Percentiles rank a stretch among this genome's conserved stretches.
phyloP scores from a whole-genome alignment of 2,797 vertebrate species.

The Danio choprae region DNA sequence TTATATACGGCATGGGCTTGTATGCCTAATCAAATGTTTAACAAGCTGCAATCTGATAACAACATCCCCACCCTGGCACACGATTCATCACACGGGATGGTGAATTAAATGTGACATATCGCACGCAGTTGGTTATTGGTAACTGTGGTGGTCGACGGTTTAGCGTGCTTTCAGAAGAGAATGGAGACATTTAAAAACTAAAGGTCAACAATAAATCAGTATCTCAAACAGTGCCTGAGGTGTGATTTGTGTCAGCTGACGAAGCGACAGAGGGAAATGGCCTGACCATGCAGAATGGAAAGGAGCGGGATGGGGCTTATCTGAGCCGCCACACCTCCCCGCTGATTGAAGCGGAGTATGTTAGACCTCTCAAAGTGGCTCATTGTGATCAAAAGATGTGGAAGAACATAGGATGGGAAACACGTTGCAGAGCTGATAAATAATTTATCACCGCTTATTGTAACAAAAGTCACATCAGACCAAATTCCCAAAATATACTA shows the following conservation, averaged over 20 bases:
- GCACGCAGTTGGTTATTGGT: slow-evolving; percentile 57
- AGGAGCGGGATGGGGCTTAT: slow-evolving; percentile 49
- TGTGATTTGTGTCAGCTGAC: slow-evolving; percentile 54
- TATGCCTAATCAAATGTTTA: slow-evolving; percentile 32
- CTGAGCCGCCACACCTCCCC: slow-evolving; percentile 44
- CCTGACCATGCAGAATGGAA: slow-evolving; percentile 32
- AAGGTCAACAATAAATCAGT: slow-evolving; percentile 64
- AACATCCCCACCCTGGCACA: slow-evolving; percentile 20
- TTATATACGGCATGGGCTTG: background rate
- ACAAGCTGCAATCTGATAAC: slow-evolving; percentile 40
- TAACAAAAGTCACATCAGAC: background rate
- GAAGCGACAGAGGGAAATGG: slow-evolving; percentile 37
- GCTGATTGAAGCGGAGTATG: slow-evolving; percentile 20
- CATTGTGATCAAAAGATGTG: slow-evolving; percentile 45
- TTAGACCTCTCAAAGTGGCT: slow-evolving; percentile 41
- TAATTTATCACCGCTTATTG: slow-evolving; percentile 30
- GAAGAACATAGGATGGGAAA: slow-evolving; percentile 13
- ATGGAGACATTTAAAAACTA: slow-evolving; percentile 64
- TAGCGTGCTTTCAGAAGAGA: slow-evolving; percentile 47
- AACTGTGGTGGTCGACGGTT: slow-evolving; percentile 34
- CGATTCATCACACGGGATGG: slow-evolving; percentile 45
- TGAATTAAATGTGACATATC: slow-evolving; percentile 59
- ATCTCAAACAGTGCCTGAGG: slow-evolving; percentile 55
- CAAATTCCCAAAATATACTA: slow-evolving; percentile 19
- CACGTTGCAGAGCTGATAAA: background rate